Evolutionary conservation across 2,888 invertebrate genomes (phyloP).

Genomic region (Caenorhabditis sp.): DNA sequence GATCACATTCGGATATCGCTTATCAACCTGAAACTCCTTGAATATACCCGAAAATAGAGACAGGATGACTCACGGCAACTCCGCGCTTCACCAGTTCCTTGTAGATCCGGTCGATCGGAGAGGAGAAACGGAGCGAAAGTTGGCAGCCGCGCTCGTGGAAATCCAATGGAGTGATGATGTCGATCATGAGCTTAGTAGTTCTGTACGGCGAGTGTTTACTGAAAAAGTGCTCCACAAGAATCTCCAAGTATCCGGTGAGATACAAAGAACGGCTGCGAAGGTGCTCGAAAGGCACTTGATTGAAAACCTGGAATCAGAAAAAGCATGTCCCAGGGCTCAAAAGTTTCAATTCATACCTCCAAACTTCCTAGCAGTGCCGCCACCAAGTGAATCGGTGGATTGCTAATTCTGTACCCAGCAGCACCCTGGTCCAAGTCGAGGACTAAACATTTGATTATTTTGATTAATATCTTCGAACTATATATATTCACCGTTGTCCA

Average conservation of each 20-base stretch:
- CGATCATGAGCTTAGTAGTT: constrained; percentile 70
- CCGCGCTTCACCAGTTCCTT: constrained; percentile 81
- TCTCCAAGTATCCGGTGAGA: constrained; percentile 82
- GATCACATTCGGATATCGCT: constrained; percentile 81
- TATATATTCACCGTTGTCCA: constrained; percentile 80
- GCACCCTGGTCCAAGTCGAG: constrained; percentile 81
- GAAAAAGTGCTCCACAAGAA: constrained; percentile 71
- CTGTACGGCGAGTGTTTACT: constrained; percentile 44
- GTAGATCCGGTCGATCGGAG: constrained; percentile 80
- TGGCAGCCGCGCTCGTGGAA: constrained; percentile 82
- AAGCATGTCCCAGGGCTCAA: too few species aligned
- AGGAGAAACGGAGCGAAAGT: constrained; percentile 81
- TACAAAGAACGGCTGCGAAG: constrained; percentile 81
- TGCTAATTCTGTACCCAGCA: constrained; percentile 81
- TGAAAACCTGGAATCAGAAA: too few species aligned
- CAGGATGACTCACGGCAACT: constrained; percentile 82
- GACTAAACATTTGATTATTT: constrained; percentile 25
- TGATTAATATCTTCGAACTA: neutral
- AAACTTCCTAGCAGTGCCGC: constrained; percentile 81
- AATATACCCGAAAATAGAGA: neutral
- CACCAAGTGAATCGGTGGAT: constrained; percentile 81
- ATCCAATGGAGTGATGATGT: constrained; percentile 82
- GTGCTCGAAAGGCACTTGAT: constrained; percentile 80
- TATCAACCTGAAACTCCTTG: constrained; percentile 80
- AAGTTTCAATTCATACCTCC: too few species aligned